Percentiles rank a stretch among this genome's conserved stretches.
These are phyloP conservation scores for Trissolcus brochymenae DNA, from an alignment of 2,888 invertebrate species.

Conservation along the genomic window DNA sequence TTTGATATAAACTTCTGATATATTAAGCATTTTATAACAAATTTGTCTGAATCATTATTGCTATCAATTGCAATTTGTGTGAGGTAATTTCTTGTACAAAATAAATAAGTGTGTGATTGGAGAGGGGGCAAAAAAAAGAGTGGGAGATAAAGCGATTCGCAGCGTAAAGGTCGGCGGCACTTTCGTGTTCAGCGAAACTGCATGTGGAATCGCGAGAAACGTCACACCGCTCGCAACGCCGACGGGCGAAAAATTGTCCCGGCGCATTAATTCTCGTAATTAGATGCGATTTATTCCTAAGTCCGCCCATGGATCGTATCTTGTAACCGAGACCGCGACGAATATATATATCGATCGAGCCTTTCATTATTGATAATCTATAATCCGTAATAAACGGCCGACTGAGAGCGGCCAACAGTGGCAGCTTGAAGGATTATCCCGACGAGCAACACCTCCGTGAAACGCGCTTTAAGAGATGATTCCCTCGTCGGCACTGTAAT, in stretches of 20 bases:
- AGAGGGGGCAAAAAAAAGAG: background rate
- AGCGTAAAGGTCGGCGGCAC: conserved; percentile 37
- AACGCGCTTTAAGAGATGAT: conserved; percentile 41
- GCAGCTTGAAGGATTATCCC: conserved; percentile 71
- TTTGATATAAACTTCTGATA: too few relatives aligned
- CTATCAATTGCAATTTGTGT: too few relatives aligned
- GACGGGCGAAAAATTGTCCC: conserved; percentile 63
- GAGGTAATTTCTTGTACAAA: background rate
- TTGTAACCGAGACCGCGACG: conserved; percentile 61
- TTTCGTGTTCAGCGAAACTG: background rate
- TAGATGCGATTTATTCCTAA: conserved; percentile 72
- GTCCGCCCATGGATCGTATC: conserved; percentile 53
- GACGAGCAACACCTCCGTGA: conserved; percentile 57
- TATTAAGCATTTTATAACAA: too few relatives aligned
- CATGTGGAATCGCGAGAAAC: conserved; percentile 27
- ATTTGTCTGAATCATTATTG: too few relatives aligned
- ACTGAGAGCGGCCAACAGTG: conserved; percentile 64
- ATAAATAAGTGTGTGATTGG: background rate
- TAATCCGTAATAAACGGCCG: conserved; percentile 71
- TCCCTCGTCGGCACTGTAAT: conserved; percentile 47
- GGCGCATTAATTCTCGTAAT: conserved; percentile 73
- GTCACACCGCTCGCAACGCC: conserved; percentile 47
- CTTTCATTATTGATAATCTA: conserved; percentile 75
- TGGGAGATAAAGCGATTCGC: conserved; percentile 17
- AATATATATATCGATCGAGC: conserved; percentile 66